Base-by-base conservation (phyloP, 2,888 invertebrate species). In the Tiliacea citrago region DNA sequence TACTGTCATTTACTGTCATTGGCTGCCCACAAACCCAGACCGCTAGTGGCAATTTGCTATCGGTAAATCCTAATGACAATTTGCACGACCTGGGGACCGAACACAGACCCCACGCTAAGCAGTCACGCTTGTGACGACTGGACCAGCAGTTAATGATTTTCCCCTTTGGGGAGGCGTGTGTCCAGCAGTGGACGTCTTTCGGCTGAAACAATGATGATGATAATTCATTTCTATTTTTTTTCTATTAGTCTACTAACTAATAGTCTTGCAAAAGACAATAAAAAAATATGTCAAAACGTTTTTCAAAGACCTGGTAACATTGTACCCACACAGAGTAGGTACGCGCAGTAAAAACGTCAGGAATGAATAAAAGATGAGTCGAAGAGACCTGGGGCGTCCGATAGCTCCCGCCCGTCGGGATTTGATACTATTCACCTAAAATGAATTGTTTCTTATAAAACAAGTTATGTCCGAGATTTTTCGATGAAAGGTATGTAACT, bases 331-430 rank as follows among this genome's bases (percentile, higher is more conserved):
- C 24, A 51, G 13, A 53, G 42, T 7, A 35, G 12, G 29, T 45
- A 73, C 21, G 45, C 21, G 29, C 24, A 21, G 49, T 16, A n/a
- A 82, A 83, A 77, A 77, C 84, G 78, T 1, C 76, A 10, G 66
- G 35, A 73, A 89, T 90, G 90, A 90, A 90, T 90, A 90, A 90
- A 89, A 89, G 84, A 90, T 90, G 87, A 83, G 73, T 16, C 45
- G 61, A 74, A 81, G 77, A 83, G 83, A 75, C 82, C 67, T 73
- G 84, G 70, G 88, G 78, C 79, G 73, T 71, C 78, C 74, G 79
- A 84, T 77, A 79, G 47, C 68, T 68, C 67, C 67, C 68, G 29
- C 7, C 29, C 51, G 51, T 35, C 39, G 62, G 70, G 74, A 75
- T 75, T 79, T 68, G 73, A 77, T 75, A 69, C 74, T 69, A 58